Evolutionary conservation across 30 jellyfish, hydroid and myxozoan species (phyloP), one percentile per base, ranked within the genome.

Genomic region (Rhopilema esculentum): DNA sequence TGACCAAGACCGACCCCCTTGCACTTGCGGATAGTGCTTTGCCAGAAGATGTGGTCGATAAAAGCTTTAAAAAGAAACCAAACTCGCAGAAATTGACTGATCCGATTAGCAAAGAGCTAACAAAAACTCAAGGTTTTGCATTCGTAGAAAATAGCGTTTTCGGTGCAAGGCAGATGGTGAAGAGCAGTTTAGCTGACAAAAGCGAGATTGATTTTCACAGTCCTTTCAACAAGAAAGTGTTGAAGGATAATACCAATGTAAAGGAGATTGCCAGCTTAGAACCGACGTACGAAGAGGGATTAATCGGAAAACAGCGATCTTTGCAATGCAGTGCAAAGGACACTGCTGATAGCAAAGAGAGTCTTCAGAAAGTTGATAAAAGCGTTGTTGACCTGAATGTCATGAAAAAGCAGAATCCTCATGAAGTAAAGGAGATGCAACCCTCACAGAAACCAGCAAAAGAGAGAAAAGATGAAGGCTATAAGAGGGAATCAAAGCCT

Each of bases 111-210:
- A 21, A 69, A 69, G 79, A 51, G 22, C 19, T 74, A 0, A 49
- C 29, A 28, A 8, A 22, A 57, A 27, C 19, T 28, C 85, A 52
- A 18, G 67, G 57, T 4, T 49, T 33, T 50, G 69, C 27, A 17
- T 83, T 49, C n/a, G 69, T 68, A 48, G 85, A 83, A 67, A 74
- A 53, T 49, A 31, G 82, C 65, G 79, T 83, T 22, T 83, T 83
- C 50, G 85, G 85, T 25, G 49, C 86, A 50, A 40, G 72, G 65
- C 92, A 83, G 92, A 77, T 83, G 92, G 65, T 12, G 57, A 40
- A 40, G 12, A 12, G 57, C 57, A 40, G 12, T 40, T 40, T 40
- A 12, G 57, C 12, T 40, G 57, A 40, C 57, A 40, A 40, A 40
- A 40, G 57, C 57, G 57, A 40, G 57, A 40, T 40, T 12, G 57